Evolutionary conservation across 2,888 invertebrate species (phyloP), one percentile per base, ranked within the genome.

Genomic region (Coleophora deauratella): DNA sequence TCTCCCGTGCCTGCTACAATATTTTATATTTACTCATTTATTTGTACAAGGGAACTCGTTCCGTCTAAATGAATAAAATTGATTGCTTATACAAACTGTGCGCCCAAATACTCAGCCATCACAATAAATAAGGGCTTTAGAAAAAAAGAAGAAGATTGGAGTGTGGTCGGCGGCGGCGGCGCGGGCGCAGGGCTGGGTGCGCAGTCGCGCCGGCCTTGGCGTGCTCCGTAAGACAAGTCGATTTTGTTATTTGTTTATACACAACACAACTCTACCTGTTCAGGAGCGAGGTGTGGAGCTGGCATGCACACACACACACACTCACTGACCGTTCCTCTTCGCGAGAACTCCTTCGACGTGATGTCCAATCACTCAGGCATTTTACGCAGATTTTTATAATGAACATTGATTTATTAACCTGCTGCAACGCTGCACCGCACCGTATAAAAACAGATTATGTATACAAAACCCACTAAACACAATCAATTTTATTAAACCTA

Each of bases 1-100:
- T 51, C 60, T 51, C 50, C 54, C 49, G 31, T 46, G 51, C 54
- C 60, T 62, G 59, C 59, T 63, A 66, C 59, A 66, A 68, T 61
- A 65, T 68, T 66, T 66, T 63, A 69, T 62, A 62, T 75, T 72
- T 59, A 72, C 66, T 79, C 72, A 77, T 80, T 78, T 79, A 78
- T 82, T 82, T 80, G 66, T 79, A 73, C 62, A 69, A 67, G 65
- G 62, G 66, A 76, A 75, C 74, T 69, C 70, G 80, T 67, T 74
- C 63, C 72, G 71, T 78, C 80, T 81, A 81, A 84, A 85, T 82
- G 81, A 84, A 84, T 82, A 80, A 85, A 85, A 84, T 85, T 85
- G 85, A 85, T 85, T 84, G 82, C 82, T 81, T 82, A 82, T 81
- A 84, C 82, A 84, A 82, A 82, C 82, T 75, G 81, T 76, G 79